A percentile compares a stretch with the other conserved stretches of the same genome.
These are phyloP conservation scores for Poeciliopsis occidentalis DNA, from an alignment of 2,113 vertebrate genomes.

Conservation along the genomic window DNA sequence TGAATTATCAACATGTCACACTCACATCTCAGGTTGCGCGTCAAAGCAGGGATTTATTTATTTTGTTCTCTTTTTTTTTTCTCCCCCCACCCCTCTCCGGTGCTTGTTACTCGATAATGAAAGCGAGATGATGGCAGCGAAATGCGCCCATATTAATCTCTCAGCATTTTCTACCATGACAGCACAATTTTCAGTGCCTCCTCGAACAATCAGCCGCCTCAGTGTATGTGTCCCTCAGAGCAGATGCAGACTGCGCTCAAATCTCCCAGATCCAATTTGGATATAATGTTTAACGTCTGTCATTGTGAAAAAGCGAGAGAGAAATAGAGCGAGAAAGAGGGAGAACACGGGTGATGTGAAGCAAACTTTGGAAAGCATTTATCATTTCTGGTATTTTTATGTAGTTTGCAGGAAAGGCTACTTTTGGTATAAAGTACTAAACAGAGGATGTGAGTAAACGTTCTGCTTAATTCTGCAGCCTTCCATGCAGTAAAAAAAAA, in stretches of 20 bases:
- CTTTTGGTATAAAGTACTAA: background rate
- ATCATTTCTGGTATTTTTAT: constrained; percentile 19
- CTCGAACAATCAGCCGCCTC: constrained; percentile 52
- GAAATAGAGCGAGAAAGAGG: background rate
- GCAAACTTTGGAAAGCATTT: constrained; percentile 35
- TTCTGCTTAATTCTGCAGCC: background rate
- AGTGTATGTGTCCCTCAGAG: constrained; percentile 50
- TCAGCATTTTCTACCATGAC: constrained; percentile 67
- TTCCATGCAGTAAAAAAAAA: constrained; percentile 1
- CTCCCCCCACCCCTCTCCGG: background rate
- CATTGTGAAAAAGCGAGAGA: constrained; percentile 30
- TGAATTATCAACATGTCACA: constrained; percentile 57
- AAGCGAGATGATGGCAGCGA: constrained; percentile 69
- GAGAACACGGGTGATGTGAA: constrained; percentile 21
- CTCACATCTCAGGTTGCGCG: constrained; percentile 67
- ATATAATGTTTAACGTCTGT: constrained; percentile 61
- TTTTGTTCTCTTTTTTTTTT: background rate
- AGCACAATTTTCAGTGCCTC: constrained; percentile 63
- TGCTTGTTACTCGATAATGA: constrained; percentile 71
- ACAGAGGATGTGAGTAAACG: background rate
- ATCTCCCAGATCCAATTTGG: constrained; percentile 61
- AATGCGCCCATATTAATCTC: constrained; percentile 64
- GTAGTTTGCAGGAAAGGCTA: background rate
- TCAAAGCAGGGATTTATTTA: constrained; percentile 40
- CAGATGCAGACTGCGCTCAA: constrained; percentile 45